Evolutionary conservation across 2,113 vertebrate genomes (phyloP).

Genomic region (Tragelaphus strepsiceros): DNA sequence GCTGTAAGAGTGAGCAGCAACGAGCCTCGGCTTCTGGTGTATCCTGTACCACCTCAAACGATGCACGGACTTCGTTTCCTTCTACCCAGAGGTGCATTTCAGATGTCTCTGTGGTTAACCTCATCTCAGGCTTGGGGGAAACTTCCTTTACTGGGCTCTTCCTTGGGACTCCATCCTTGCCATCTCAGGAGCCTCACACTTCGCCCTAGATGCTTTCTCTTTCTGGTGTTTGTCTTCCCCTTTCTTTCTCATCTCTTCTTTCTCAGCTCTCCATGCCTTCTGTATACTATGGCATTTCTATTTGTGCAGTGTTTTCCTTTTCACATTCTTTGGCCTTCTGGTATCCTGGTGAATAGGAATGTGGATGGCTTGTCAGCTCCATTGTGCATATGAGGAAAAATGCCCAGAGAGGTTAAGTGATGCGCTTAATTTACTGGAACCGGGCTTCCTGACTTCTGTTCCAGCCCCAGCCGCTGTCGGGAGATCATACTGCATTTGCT

Average conservation of each 20-base stretch:
- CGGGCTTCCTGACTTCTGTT: background rate
- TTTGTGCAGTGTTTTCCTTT: background rate
- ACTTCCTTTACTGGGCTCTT: background rate
- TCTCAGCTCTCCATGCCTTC: background rate
- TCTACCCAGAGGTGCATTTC: background rate
- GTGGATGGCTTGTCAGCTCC: slow-evolving; percentile 16
- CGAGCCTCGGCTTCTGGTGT: accelerated
- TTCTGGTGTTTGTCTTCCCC: background rate
- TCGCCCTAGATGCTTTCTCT: background rate
- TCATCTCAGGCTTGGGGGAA: background rate
- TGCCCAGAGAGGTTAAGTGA: background rate
- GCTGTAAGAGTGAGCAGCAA: background rate
- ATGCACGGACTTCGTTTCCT: background rate
- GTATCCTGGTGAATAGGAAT: slow-evolving; percentile 18
- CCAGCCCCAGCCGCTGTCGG: background rate
- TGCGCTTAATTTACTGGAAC: background rate
- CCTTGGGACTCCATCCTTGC: background rate
- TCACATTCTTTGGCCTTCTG: background rate
- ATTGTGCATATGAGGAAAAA: slow-evolving; percentile 12
- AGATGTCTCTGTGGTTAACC: background rate
- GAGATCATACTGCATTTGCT: slow-evolving; percentile 6
- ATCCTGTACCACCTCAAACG: background rate
- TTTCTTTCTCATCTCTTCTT: background rate
- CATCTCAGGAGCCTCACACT: background rate
- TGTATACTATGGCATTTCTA: background rate